Evolutionary conservation across 2,888 invertebrate genomes (phyloP).

Genomic region (Limnephilus auricula): DNA sequence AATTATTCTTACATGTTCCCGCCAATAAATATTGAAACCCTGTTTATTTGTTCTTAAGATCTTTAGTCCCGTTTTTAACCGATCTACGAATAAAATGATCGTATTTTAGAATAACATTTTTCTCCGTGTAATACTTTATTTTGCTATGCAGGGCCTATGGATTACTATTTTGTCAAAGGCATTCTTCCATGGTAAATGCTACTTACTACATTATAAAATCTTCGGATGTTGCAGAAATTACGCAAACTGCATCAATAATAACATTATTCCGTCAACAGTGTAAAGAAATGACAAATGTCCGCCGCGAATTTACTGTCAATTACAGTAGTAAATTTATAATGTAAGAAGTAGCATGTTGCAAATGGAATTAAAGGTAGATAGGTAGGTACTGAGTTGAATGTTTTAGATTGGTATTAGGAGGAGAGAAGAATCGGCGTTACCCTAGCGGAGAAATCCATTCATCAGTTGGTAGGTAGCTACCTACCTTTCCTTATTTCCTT

Average conservation of each 20-base stretch:
- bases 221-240: background rate
- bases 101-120: too few relatives aligned
- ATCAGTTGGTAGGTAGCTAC: constrained; percentile 57
- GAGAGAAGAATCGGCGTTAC: constrained; percentile 37
- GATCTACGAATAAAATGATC: too few relatives aligned
- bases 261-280: background rate
- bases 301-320: constrained; percentile 18
- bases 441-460: constrained; percentile 57
- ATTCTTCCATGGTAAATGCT: too few relatives aligned
- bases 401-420: constrained; percentile 41
- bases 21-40: too few relatives aligned
- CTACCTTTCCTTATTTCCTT: constrained; percentile 60
- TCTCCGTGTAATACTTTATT: too few relatives aligned
- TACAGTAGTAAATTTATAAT: background rate
- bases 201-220: background rate
- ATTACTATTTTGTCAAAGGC: too few relatives aligned
- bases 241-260: background rate
- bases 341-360: constrained; percentile 16
- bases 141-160: too few relatives aligned
- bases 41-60: too few relatives aligned
- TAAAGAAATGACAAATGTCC: background rate
- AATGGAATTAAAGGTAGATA: constrained; percentile 23
- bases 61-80: too few relatives aligned
- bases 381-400: constrained; percentile 18
- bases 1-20: too few relatives aligned